Percentiles rank a stretch among this genome's conserved stretches.
These are phyloP conservation scores for Aphidius colemani DNA, from an alignment of 2,888 invertebrate genomes.

Conservation along the genomic window DNA sequence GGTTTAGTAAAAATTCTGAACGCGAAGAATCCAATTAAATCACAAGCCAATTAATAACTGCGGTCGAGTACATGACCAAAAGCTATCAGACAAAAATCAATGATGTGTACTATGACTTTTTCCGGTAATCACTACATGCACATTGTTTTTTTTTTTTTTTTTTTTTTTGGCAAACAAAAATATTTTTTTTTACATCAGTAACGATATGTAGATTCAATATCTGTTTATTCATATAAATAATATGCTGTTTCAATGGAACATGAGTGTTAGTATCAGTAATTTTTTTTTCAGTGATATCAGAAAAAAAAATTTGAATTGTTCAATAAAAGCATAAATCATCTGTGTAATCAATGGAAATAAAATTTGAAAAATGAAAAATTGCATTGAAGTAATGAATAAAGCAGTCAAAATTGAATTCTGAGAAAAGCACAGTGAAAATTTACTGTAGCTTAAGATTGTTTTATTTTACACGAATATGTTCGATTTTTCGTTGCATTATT, in stretches of 20 bases:
- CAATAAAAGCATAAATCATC: neutral
- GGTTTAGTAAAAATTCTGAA: conserved; percentile 16
- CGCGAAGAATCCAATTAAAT: conserved; percentile 20
- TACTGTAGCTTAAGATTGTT: conserved; percentile 21
- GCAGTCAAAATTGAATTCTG: neutral
- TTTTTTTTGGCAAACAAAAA: neutral
- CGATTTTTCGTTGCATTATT: conserved; percentile 5
- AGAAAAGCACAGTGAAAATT: conserved; percentile 13
- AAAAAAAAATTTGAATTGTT: neutral
- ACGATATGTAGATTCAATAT: no score
- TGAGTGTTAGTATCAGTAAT: no score
- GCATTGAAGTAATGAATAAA: neutral
- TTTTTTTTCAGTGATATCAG: no score
- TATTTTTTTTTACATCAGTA: neutral
- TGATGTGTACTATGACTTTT: neutral
- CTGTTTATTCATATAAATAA: no score
- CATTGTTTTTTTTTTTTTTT: neutral
- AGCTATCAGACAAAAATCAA: conserved; percentile 15
- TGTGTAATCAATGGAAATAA: neutral
- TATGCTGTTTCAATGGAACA: no score
- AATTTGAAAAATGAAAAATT: neutral
- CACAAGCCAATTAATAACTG: conserved; percentile 21
- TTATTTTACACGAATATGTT: conserved; percentile 13
- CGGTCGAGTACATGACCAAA: conserved; percentile 19
- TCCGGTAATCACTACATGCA: no score